Evolutionary conservation across 2,888 invertebrate species (phyloP), one percentile per base, ranked within the genome.

Genomic region (Drosophila eohydei): DNA sequence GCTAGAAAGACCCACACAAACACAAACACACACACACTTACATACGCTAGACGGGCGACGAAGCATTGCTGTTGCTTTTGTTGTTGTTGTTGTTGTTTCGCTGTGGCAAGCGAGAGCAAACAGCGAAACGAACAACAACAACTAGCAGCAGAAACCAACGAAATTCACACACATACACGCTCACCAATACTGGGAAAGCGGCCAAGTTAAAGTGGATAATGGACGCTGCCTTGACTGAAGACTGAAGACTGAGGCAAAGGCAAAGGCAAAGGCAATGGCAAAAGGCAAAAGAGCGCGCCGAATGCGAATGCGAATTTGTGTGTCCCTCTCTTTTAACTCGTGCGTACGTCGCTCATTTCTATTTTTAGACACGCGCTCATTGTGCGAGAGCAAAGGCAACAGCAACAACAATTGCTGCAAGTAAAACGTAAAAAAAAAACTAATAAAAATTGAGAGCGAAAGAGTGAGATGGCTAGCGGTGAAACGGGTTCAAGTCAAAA

Each of bases 131-230:
- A 85, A 83, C 88, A 84, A 73, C 88, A 84, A 78, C 71, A 69
- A 72, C 79, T 41, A 16, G 34, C 41, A 46, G 58, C 30, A 51
- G 56, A 74, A 66, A 61, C 64, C 61, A 63, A 70, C 71, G 62
- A 64, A 69, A 77, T 56, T 72, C 59, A 8, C 32, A 48, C 11
- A 70, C 28, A 58, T 48, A 63, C 55, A 57, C 61, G 62, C 46
- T 32, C 52, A 32, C 62, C 30, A 41, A 64, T 61, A 64, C 64
- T 44, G 51, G 64, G 48, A 70, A 61, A 69, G 66, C 84, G 74
- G 80, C 63, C 85, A 79, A 88, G 80, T 82, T 86, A 88, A 86
- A 86, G 86, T 88, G 86, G 84, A 86, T 86, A 86, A 86, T 86
- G 82, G 88, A 77, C 87, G 76, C 64, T 61, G 80, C 61, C 67